Evolutionary conservation across 2,113 vertebrate genomes (phyloP).

Genomic region (Dissostichus mawsoni): DNA sequence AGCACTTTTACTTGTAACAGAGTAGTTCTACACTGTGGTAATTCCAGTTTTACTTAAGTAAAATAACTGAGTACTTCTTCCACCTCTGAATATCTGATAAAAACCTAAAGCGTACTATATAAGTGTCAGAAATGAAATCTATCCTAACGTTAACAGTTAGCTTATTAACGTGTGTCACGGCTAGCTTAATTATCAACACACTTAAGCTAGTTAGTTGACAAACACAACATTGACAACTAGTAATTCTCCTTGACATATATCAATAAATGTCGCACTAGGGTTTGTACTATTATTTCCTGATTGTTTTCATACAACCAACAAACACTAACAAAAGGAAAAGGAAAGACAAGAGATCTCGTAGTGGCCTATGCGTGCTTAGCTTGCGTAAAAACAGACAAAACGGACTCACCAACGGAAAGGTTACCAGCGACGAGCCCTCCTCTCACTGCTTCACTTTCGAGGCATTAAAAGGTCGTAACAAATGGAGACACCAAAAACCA

Average conservation of each 20-base stretch:
- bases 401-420: constrained; percentile 81
- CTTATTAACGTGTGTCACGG: constrained; percentile 5
- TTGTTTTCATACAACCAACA: neutral
- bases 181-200: constrained; percentile 46
- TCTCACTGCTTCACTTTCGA: constrained; percentile 74
- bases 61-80: neutral
- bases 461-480: constrained; percentile 63
- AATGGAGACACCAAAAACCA: constrained; percentile 23
- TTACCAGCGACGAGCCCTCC: constrained; percentile 76
- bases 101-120: neutral
- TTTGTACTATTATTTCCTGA: neutral
- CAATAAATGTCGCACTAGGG: no score
- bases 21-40: no score
- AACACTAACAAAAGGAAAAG: neutral
- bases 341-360: constrained; percentile 14
- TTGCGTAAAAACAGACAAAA: constrained; percentile 52
- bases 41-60: no score
- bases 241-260: neutral
- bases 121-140: neutral
- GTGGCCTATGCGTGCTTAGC: constrained; percentile 71
- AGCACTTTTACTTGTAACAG: no score
- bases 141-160: neutral
- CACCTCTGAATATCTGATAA: neutral
- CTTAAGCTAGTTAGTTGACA: constrained; percentile 9
- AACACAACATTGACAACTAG: constrained; percentile 31